Conservation (phyloP, 2,888 invertebrate species). For the Bunonema sp. region DNA sequence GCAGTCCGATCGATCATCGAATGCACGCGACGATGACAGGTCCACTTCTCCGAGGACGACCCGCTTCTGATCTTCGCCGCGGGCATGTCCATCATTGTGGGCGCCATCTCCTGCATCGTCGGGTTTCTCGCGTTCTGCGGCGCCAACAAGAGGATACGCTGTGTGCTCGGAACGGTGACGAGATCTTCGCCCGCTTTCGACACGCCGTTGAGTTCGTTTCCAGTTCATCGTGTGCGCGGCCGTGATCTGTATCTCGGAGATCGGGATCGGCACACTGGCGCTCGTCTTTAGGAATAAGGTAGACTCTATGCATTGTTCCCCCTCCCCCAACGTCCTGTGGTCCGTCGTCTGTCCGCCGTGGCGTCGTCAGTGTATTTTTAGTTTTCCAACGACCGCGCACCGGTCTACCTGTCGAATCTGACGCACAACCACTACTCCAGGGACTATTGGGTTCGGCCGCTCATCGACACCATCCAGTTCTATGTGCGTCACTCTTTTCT, state of each 20-base stretch:
- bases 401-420: conserved; percentile 28
- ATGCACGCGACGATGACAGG: too few species aligned
- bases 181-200: too few species aligned
- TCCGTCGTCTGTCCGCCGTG: not conserved
- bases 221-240: conserved; percentile 24
- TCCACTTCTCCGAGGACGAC: conserved; percentile 39
- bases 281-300: conserved; percentile 26
- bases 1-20: too few species aligned
- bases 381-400: conserved; percentile 25
- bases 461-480: conserved; percentile 43
- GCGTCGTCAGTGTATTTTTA: conserved; percentile 6
- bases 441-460: conserved; percentile 39
- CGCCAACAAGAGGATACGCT: conserved; percentile 25
- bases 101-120: conserved; percentile 23
- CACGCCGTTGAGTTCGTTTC: conserved; percentile 4
- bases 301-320: not conserved
- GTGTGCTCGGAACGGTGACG: conserved; percentile 29
- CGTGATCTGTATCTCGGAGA: conserved; percentile 19
- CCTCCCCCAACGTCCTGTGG: not conserved
- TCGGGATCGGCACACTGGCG: conserved; percentile 21
- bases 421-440: conserved; percentile 32
- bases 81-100: conserved; percentile 20
- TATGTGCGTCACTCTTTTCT: conserved; percentile 25
- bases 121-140: conserved; percentile 38
- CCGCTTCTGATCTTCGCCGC: conserved; percentile 26